phyloP scores from a whole-genome alignment of 2,113 vertebrate species.

The Geococcyx californianus region DNA sequence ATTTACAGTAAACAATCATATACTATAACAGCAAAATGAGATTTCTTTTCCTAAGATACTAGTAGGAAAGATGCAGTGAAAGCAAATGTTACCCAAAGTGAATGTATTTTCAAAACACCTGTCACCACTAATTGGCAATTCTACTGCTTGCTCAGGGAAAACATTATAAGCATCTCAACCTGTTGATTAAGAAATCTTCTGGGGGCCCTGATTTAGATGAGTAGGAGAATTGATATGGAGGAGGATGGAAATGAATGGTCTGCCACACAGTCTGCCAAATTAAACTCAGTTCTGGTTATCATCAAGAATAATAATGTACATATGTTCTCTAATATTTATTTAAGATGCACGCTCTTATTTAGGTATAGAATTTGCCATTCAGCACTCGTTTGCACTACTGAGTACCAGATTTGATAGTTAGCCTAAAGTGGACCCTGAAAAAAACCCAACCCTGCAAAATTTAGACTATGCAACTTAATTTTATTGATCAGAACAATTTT shows the following conservation, averaged over 20 bases:
- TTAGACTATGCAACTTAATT: neutral
- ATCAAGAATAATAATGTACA: neutral
- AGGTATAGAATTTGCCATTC: neutral
- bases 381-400: neutral
- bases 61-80: neutral
- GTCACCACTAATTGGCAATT: constrained; percentile 16
- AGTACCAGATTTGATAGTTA: neutral
- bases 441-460: neutral
- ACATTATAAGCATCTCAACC: neutral
- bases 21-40: neutral
- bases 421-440: neutral
- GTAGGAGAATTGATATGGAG: neutral
- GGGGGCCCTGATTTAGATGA: neutral
- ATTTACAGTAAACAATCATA: neutral
- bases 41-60: neutral
- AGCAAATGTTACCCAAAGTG: neutral
- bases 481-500: neutral
- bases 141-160: neutral
- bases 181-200: neutral
- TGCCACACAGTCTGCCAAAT: neutral
- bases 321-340: neutral
- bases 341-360: neutral
- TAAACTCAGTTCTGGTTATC: neutral
- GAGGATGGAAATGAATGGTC: neutral
- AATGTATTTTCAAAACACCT: neutral